Conservation (phyloP, 2,797 vertebrate species). For the Xyrichtys novacula region DNA sequence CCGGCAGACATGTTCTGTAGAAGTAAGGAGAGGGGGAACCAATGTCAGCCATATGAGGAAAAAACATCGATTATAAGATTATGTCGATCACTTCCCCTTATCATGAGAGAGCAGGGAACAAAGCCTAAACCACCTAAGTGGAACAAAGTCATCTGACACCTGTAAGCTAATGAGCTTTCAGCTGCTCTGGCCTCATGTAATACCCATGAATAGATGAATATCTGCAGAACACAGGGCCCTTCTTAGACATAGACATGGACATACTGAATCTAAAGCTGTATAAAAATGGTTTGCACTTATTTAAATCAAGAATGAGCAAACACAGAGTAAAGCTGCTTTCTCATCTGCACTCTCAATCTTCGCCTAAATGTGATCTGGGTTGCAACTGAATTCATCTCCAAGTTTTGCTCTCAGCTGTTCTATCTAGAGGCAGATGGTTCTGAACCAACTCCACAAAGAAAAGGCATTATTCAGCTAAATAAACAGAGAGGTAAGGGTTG, state of each 20-base stretch:
- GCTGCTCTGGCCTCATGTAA: slow-evolving; percentile 64
- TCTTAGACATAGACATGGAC: no score
- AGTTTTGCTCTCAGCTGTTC: slow-evolving; percentile 31
- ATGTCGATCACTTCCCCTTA: neutral
- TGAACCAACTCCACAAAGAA: slow-evolving; percentile 60
- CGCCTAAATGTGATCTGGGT: neutral
- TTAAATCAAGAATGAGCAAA: neutral
- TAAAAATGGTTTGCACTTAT: neutral
- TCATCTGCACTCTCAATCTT: neutral
- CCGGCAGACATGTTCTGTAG: slow-evolving; percentile 90
- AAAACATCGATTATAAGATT: neutral
- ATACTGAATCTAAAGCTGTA: neutral
- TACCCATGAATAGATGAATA: slow-evolving; percentile 57
- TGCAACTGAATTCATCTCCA: slow-evolving; percentile 18
- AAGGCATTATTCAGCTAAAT: slow-evolving; percentile 71
- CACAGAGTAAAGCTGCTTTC: neutral
- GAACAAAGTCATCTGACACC: slow-evolving; percentile 73
- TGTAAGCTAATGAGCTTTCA: slow-evolving; percentile 60
- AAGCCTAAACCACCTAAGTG: slow-evolving; percentile 45
- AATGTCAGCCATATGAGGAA: neutral
- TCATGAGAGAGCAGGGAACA: slow-evolving; percentile 16
- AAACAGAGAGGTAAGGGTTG: slow-evolving; percentile 53
- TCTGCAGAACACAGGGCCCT: neutral
- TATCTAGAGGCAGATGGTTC: slow-evolving; percentile 69
- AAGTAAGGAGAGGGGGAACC: slow-evolving; percentile 9